Evolutionary conservation across 2,113 vertebrate species (phyloP), one percentile per base, ranked within the genome.

Genomic region (Oenanthe oenanthe): DNA sequence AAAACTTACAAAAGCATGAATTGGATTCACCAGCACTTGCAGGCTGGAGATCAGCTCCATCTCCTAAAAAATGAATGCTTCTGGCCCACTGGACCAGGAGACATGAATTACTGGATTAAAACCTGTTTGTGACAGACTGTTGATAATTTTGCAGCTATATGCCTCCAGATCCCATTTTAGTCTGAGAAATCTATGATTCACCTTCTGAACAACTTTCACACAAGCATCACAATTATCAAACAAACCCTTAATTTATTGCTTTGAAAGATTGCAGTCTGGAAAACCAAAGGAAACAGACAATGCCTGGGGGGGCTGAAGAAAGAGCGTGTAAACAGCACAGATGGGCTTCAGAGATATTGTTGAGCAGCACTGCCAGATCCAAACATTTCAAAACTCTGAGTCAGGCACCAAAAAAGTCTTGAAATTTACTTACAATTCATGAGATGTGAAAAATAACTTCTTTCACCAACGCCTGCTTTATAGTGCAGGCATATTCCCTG

Each of bases 361-460:
- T 95, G 88, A 92, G 65, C 61, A 77, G 83, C 53, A 65, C 0
- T 95, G 88, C 72, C 94, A 95, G 74, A 89, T 83, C 80, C 61
- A 92, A 95, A 91, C 70, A 89, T 81, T 92, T 92, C 80, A 86
- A 95, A 95, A 92, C 61, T 95, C 53, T 96, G 94, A 96, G 89
- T 95, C 91, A 96, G 83, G 83, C 68, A 86, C n/a, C 31, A 91
- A 82, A 80, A 93, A 91, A 87, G 16, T 34, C 90, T 90, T 92
- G 61, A 94, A 91, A 91, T 95, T 86, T 92, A 91, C 94, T 93
- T 93, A 93, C 68, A 84, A 81, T 93, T 92, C 86, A 81, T 67
- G 68, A 91, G 47, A 81, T 74, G 68, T 81, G 85, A 90, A 95
- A 94, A 97, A 91, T 71, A 84, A 67, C 63, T 85, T 73, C 34